These are phyloP conservation scores for Procapra przewalskii DNA, from an alignment of 2,113 vertebrate species.

Conservation along the genomic window DNA sequence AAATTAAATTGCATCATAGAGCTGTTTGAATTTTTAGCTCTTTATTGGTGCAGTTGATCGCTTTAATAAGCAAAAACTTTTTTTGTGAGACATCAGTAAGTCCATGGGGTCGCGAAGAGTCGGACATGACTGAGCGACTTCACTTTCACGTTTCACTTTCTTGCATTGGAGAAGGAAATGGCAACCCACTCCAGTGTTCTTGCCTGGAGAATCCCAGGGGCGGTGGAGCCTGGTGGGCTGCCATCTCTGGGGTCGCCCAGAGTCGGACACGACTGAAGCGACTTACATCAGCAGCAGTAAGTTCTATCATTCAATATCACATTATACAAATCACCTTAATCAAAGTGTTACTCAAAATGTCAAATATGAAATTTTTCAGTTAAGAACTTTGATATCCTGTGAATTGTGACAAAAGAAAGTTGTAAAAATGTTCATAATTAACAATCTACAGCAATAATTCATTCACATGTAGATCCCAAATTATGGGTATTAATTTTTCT, in stretches of 20 bases:
- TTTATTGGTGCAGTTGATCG: background rate
- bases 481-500: background rate
- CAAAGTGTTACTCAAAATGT: background rate
- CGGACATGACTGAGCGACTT: too few relatives aligned
- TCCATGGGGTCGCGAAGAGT: too few relatives aligned
- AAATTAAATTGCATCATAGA: background rate
- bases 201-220: too few relatives aligned
- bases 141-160: too few relatives aligned
- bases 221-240: too few relatives aligned
- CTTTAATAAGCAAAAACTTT: background rate
- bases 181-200: too few relatives aligned
- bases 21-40: background rate
- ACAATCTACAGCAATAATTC: background rate
- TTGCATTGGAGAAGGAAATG: too few relatives aligned
- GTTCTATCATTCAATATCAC: background rate
- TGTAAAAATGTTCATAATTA: background rate
- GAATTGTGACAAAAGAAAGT: background rate
- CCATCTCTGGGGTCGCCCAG: too few relatives aligned
- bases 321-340: background rate
- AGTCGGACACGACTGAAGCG: too few relatives aligned
- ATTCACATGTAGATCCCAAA: background rate
- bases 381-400: background rate
- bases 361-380: background rate
- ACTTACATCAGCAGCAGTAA: background rate
- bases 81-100: background rate